Evolutionary conservation across 1,140 invertebrate species (phyloP).

Genomic region (Cyclina sinensis): DNA sequence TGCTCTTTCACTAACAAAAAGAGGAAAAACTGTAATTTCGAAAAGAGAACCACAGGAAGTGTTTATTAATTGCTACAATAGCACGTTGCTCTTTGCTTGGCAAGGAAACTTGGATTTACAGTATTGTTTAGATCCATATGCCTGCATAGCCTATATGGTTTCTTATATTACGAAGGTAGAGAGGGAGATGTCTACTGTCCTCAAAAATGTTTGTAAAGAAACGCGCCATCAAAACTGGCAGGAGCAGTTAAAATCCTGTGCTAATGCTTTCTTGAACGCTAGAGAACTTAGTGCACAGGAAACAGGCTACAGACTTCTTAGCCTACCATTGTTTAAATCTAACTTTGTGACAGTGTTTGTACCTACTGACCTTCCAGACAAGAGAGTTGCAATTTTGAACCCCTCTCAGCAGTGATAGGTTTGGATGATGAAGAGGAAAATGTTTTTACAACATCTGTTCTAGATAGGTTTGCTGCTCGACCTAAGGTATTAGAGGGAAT

Average conservation of each 20-base stretch:
- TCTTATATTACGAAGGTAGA: constrained; percentile 50
- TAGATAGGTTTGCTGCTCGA: constrained; percentile 63
- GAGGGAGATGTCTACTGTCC: constrained; percentile 54
- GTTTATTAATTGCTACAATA: too few relatives aligned
- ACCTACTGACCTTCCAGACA: constrained; percentile 59
- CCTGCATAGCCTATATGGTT: too few relatives aligned
- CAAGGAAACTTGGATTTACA: constrained; percentile 69
- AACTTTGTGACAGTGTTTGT: constrained; percentile 57
- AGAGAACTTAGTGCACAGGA: constrained; percentile 72
- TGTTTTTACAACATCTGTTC: constrained; percentile 33
- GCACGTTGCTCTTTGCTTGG: constrained; percentile 60
- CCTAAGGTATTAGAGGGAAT: constrained; percentile 26
- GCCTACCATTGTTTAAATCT: constrained; percentile 65
- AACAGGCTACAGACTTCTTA: constrained; percentile 65
- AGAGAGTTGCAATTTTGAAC: constrained; percentile 52
- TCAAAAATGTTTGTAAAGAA: constrained; percentile 50
- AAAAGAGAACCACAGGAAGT: constrained; percentile 9
- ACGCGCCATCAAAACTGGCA: background rate
- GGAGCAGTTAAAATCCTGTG: constrained; percentile 49
- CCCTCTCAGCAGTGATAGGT: constrained; percentile 17
- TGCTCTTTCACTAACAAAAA: constrained; percentile 21
- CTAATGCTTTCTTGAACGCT: constrained; percentile 58
- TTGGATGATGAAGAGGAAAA: constrained; percentile 59
- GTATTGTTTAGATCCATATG: constrained; percentile 66
- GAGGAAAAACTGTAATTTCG: constrained; percentile 32